Base-by-base conservation (phyloP, 2,113 vertebrate species). In the Pycnonotus jocosus region DNA sequence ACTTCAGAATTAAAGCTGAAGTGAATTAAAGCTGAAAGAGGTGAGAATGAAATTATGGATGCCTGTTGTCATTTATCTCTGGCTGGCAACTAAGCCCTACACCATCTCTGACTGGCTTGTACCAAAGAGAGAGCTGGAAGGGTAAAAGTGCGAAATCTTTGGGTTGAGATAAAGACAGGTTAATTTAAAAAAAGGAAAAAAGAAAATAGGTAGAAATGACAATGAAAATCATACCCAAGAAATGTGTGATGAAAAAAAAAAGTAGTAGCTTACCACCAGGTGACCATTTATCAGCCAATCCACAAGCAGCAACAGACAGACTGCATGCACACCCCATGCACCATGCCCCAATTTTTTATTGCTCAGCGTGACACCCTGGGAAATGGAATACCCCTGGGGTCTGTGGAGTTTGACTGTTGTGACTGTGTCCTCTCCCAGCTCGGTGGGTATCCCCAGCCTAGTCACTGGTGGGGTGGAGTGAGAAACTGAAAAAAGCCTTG, bases 381-480 rank as follows among this genome's bases (percentile, higher is more conserved):
- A 5, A 27, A 1, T n/a, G 20, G 45, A 14, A 60, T 14, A 27
- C 10, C 7, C 4, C 35, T 70, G 35, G 7, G 28, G 18, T 65
- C 10, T 44, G 6, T 11, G 19, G 28, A 54, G 53, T 1, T 48
- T 35, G 31, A 20, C 5, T 56, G 9, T 31, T 54, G 35, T 2
- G 0, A 4, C 37, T 28, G 6, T 45, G 51, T 47, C 68, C 15
- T 25, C 30, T 71, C 22, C 35, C 19, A 50, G 0, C 9, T 12
- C 7, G 7, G 2, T 72, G 44, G n/a, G 25, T 22, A 30, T 42
- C 18, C 38, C 11, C 38, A 53, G 9, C 47, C 24, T 23, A 0
- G 21, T 64, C 1, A 0, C 58, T 60, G 42, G 10, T 10, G 22
- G 16, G 5, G 5, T 12, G 7, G 9, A 3, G 7, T 61, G 30